Evolutionary conservation across 2,797 vertebrate genomes (phyloP).

Genomic region (Lindbergichthys nudifrons): DNA sequence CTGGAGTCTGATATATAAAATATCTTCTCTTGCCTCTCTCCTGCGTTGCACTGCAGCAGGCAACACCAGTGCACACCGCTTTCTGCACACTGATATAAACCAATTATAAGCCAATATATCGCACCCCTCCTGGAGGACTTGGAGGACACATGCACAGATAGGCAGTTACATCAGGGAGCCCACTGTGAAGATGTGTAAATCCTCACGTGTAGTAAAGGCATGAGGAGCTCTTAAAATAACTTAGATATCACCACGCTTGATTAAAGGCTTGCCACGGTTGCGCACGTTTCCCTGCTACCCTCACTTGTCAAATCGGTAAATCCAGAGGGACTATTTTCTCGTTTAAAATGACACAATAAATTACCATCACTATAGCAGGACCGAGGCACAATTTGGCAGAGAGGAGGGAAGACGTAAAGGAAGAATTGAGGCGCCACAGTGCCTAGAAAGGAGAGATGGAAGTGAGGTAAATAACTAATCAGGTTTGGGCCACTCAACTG

Average conservation of each 20-base stretch:
- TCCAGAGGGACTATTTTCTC: conserved; percentile 43
- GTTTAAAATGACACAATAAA: conserved; percentile 52
- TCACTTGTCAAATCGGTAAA: conserved; percentile 48
- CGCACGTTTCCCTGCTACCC: conserved; percentile 16
- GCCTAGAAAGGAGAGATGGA: conserved; percentile 33
- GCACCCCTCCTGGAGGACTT: conserved; percentile 4
- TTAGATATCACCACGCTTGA: conserved; percentile 28
- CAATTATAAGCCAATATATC: conserved; percentile 49
- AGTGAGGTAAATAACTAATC: conserved; percentile 64
- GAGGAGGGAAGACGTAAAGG: conserved; percentile 29
- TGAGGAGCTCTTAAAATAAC: conserved; percentile 45
- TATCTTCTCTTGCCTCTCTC: conserved; percentile 34
- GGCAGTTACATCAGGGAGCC: conserved; percentile 44
- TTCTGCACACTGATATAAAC: conserved; percentile 49
- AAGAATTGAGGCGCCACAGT: conserved; percentile 7
- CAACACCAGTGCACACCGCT: conserved; percentile 37
- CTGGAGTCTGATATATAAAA: conserved; percentile 47
- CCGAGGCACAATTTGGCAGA: conserved; percentile 15
- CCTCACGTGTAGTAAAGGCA: conserved; percentile 46
- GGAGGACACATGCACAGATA: conserved; percentile 33
- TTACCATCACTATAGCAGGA: conserved; percentile 20
- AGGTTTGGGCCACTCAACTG: conserved; percentile 57
- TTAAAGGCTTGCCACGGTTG: conserved; percentile 28
- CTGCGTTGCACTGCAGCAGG: conserved; percentile 63
- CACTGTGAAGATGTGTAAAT: conserved; percentile 33